These are phyloP conservation scores for Esperia sulphurella DNA, from an alignment of 2,888 invertebrate genomes.

Conservation along the genomic window DNA sequence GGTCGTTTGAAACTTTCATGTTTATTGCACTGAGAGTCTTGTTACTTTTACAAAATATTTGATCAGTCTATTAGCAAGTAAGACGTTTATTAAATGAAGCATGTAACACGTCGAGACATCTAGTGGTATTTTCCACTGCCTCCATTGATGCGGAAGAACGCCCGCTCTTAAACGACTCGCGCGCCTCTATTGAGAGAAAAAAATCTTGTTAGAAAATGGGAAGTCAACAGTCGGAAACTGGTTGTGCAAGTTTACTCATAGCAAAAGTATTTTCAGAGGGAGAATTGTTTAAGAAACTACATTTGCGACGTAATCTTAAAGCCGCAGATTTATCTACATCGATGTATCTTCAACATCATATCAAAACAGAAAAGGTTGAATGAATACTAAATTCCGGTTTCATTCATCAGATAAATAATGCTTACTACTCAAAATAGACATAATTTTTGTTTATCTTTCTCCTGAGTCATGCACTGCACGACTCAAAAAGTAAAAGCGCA, in stretches of 20 bases:
- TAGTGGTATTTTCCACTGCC: constrained; percentile 49
- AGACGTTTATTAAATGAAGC: neutral
- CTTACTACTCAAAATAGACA: constrained; percentile 3
- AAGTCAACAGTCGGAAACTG: constrained; percentile 60
- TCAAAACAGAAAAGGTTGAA: neutral
- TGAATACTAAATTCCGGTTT: neutral
- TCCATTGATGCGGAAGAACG: constrained; percentile 45
- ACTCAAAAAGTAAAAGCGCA: constrained; percentile 55
- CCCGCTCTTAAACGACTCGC: constrained; percentile 38
- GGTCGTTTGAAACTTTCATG: constrained; percentile 15
- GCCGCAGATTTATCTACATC: neutral
- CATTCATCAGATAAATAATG: neutral
- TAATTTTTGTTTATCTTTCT: constrained; percentile 24
- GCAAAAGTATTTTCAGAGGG: constrained; percentile 44
- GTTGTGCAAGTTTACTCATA: constrained; percentile 42
- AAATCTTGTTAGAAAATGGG: constrained; percentile 77
- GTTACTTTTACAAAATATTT: neutral
- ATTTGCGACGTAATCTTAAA: neutral
- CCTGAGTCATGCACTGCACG: constrained; percentile 42
- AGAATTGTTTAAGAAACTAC: neutral
- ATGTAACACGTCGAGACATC: constrained; percentile 18
- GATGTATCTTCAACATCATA: too few relatives aligned
- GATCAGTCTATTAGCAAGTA: neutral
- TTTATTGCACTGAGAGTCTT: constrained; percentile 6
- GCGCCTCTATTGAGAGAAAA: constrained; percentile 41